These are phyloP conservation scores for Fulmarus glacialis DNA, from an alignment of 2,113 vertebrate species.

Conservation along the genomic window DNA sequence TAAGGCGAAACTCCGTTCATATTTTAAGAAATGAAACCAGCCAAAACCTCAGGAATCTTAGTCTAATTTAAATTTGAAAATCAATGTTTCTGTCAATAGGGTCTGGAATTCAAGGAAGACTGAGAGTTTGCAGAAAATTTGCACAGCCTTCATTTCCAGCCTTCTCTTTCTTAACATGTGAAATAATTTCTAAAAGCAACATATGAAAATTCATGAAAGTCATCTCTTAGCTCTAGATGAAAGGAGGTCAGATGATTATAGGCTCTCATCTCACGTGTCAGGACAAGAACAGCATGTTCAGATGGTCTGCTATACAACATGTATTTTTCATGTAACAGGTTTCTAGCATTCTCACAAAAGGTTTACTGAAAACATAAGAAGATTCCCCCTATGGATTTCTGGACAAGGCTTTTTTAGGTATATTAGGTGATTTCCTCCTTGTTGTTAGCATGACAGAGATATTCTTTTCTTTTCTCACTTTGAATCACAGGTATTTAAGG, in stretches of 20 bases:
- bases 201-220: neutral
- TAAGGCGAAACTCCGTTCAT: neutral
- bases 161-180: neutral
- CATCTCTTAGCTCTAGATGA: neutral
- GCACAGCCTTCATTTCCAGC: neutral
- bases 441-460: neutral
- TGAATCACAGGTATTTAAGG: neutral
- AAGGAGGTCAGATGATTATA: neutral
- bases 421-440: neutral
- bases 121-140: neutral
- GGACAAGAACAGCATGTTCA: neutral
- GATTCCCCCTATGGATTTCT: rapidly evolving
- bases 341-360: neutral
- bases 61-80: neutral
- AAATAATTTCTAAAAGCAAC: neutral
- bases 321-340: neutral
- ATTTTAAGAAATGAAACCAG: neutral
- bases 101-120: neutral
- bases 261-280: neutral
- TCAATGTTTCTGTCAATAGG: neutral
- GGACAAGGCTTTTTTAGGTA: neutral
- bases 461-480: neutral
- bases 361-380: neutral
- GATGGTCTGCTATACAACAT: neutral
- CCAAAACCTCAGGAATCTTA: neutral